Evolutionary conservation across 2,113 vertebrate species (phyloP), one percentile per base, ranked within the genome.

Genomic region (Nesoenas mayeri): DNA sequence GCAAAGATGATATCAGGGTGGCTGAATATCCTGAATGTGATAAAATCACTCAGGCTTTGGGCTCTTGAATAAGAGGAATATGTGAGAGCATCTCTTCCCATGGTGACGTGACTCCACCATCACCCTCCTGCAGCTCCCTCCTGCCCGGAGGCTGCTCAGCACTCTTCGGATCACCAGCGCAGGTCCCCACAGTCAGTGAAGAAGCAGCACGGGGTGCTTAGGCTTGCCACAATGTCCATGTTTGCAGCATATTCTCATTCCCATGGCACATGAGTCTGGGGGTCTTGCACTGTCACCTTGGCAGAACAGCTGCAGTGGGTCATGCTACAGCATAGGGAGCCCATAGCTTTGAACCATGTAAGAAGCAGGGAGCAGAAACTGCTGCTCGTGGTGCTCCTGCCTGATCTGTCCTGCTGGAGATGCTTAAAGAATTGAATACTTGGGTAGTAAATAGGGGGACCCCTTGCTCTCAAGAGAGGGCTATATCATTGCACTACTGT

Each of bases 301-400:
- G 34, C 44, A 60, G 65, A 61, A 13, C 7, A 19, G 31, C 61
- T 60, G 31, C 44, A 24, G 53, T 14, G 29, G 22, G 65, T 29
- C 24, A 4, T 1, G 12, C 22, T 0, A 2, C 6, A 13, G 6
- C 57, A 21, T 14, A 1, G 2, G 32, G 10, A 75, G 9, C 18
- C 36, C 29, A 9, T 14, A 69, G 15, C 32, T 50, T 61, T 29
- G 26, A 54, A 6, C 28, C 28, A 38, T 3, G 1, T 19, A 79
- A 53, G 50, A 79, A 83, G 5, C 0, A 3, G 14, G 31, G 31
- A 85, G 7, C 28, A 57, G 64, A 69, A 77, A 53, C 12, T 28
- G 21, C n/a, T 13, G 5, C 31, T 48, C 22, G 13, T 3, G n/a
- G n/a, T 81, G 44, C 4, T 92, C 29, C 65, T 82, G 31, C 6